Evolutionary conservation across 2,888 invertebrate species (phyloP).

Genomic region (Zygogramma bicolorata): DNA sequence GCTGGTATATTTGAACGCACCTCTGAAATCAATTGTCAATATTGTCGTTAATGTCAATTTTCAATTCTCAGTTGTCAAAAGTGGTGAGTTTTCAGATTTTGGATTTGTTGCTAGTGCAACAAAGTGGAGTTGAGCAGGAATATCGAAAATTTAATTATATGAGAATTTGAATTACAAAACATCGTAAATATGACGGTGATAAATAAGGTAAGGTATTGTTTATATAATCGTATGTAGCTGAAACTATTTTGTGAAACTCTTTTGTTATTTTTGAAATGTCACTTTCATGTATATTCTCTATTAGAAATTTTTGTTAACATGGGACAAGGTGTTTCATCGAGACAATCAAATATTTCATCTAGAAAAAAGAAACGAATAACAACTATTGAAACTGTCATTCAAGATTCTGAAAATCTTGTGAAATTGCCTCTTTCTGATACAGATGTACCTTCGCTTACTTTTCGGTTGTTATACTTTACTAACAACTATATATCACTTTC

Average conservation of each 20-base stretch:
- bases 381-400: constrained; percentile 6
- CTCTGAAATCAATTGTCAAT: too few species aligned
- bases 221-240: constrained; percentile 9
- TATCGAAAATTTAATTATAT: neutral
- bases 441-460: neutral
- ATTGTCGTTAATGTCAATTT: neutral
- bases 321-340: constrained; percentile 47
- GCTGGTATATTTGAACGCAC: too few species aligned
- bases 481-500: constrained; percentile 44
- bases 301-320: constrained; percentile 42
- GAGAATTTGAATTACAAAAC: neutral
- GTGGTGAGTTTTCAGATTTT: neutral
- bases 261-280: constrained; percentile 41
- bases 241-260: constrained; percentile 14
- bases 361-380: constrained; percentile 25
- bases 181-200: constrained; percentile 49
- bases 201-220: constrained; percentile 49
- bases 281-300: constrained; percentile 26
- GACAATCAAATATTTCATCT: constrained; percentile 30
- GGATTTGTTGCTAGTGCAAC: too few species aligned
- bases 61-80: neutral
- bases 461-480: neutral
- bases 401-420: constrained; percentile 7
- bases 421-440: neutral
- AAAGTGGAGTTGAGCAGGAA: neutral